A percentile compares a stretch with the other conserved stretches of the same genome.
These are phyloP conservation scores for Tetrapedia diversipes DNA, from an alignment of 2,888 invertebrate species.

Conservation along the genomic window DNA sequence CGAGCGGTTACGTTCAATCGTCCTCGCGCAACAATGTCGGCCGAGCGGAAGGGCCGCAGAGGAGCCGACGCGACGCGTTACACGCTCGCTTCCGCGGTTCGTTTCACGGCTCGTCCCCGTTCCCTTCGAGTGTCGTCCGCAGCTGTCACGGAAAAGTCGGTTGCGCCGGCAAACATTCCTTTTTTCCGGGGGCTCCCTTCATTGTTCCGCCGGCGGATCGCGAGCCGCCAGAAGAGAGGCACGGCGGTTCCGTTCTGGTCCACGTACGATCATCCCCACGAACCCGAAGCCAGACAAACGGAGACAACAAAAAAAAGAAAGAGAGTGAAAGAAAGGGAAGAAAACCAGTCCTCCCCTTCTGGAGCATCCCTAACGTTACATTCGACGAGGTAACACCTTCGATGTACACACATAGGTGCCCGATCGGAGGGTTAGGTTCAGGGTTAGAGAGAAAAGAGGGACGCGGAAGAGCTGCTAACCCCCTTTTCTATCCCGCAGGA, in stretches of 20 bases:
- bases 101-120: slow-evolving; percentile 38
- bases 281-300: background rate
- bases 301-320: background rate
- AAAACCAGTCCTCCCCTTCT: slow-evolving; percentile 33
- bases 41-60: background rate
- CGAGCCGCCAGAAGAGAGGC: slow-evolving; percentile 47
- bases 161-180: slow-evolving; percentile 66
- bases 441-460: background rate
- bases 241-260: slow-evolving; percentile 66
- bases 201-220: slow-evolving; percentile 57
- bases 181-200: slow-evolving; percentile 50
- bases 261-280: slow-evolving; percentile 47
- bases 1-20: slow-evolving; percentile 25
- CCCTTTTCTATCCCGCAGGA: slow-evolving; percentile 44
- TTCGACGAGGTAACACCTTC: slow-evolving; percentile 70
- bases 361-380: slow-evolving; percentile 12
- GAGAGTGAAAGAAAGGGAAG: slow-evolving; percentile 16
- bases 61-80: slow-evolving; percentile 24
- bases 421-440: slow-evolving; percentile 16
- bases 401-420: slow-evolving; percentile 54
- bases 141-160: slow-evolving; percentile 68
- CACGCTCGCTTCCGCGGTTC: slow-evolving; percentile 44
- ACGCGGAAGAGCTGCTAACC: slow-evolving; percentile 25
- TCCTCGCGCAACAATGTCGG: background rate
- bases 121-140: slow-evolving; percentile 61